Conservation (phyloP, 2,113 vertebrate genomes). For the Cebus imitator region DNA sequence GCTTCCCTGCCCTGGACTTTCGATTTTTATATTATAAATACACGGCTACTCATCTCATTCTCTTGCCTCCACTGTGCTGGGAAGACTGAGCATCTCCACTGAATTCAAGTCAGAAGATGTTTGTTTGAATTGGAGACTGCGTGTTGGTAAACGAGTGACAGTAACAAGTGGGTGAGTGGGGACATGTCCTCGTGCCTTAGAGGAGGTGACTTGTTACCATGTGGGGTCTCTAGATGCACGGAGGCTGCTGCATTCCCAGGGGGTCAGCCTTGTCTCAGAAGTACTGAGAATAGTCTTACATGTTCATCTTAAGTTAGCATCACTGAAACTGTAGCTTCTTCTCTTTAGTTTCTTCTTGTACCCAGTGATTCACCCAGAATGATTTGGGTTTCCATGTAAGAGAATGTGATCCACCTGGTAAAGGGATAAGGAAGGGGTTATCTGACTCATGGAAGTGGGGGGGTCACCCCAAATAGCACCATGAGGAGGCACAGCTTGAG, state of each 20-base stretch:
- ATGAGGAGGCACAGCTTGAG: fast-evolving
- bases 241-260: background rate
- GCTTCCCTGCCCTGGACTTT: fast-evolving
- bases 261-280: background rate
- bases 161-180: fast-evolving
- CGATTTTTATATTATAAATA: fast-evolving
- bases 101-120: fast-evolving
- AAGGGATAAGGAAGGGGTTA: no score
- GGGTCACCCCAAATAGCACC: background rate
- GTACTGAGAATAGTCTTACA: fast-evolving
- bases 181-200: fast-evolving
- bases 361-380: background rate
- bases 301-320: background rate
- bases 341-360: background rate
- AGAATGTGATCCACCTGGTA: fast-evolving
- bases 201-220: fast-evolving
- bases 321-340: fast-evolving
- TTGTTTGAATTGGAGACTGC: fast-evolving
- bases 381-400: fast-evolving
- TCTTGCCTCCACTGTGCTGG: fast-evolving
- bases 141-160: no score
- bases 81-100: fast-evolving
- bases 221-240: fast-evolving
- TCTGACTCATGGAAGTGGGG: fast-evolving
- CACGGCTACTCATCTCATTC: fast-evolving